Evolutionary conservation across 2,113 vertebrate species (phyloP), one percentile per base, ranked within the genome.

Genomic region (Speoplatyrhinus poulsoni): DNA sequence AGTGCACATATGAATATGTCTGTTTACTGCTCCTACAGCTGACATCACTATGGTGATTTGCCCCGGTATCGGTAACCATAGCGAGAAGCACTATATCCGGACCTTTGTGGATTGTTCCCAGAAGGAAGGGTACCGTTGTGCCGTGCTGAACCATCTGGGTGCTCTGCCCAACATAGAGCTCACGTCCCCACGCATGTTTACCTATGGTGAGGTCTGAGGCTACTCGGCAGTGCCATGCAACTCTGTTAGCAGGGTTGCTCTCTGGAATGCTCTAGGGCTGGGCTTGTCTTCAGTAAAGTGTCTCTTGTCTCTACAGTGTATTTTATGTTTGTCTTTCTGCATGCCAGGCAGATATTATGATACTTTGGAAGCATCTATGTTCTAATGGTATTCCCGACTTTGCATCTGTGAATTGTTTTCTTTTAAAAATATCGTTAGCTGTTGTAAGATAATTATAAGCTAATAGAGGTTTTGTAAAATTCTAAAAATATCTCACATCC

Each of bases 1-100:
- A 6, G 70, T 46, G 50, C 15, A 65, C 49, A 3, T 6, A 72
- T 60, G 60, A n/a, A 1, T 76, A 58, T 65, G 47, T 62, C 33
- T 16, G 6, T 50, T 32, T 54, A 12, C 47, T 67, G 10, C 80
- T 87, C 67, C 48, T 76, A n/a, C 89, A 99, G 97, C 95, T 73
- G 96, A 98, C 62, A 82, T 99, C 83, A 99, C 97, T 48, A 98
- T 99, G 97, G 97, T 98, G 64, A 99, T 99, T 86, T 99, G 98
- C 77, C 98, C 98, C 0, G 98, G 98, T 33, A 99, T 99, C 15
- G 98, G 97, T 49, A 99, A 99, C 89, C 98, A 99, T 81, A 99
- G 98, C 17, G 98, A 99, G 87, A 99, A 99, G 90, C 97, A 99
- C 81, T 99, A 99, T 72, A 96, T 99, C 87, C 94, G 98, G 56